phyloP scores from a whole-genome alignment of 2,113 vertebrate species.

The Coracopsis vasa region DNA sequence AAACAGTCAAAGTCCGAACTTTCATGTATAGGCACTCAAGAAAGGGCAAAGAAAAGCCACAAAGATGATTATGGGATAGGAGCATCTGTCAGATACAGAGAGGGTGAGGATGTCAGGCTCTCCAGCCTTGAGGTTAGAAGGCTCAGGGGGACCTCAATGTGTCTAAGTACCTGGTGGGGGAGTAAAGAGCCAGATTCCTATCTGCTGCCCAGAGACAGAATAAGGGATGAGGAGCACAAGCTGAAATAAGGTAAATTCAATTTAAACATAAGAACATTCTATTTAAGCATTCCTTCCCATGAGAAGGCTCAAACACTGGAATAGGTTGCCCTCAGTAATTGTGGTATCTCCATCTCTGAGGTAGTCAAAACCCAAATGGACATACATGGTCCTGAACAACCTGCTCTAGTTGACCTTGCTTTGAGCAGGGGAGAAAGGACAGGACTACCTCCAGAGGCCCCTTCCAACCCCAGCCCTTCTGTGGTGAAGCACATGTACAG shows the following conservation, averaged over 20 bases:
- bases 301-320: not conserved
- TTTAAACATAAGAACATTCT: not conserved
- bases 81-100: not conserved
- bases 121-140: not conserved
- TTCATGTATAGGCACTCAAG: not conserved
- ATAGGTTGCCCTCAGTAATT: not conserved
- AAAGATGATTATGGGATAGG: not conserved
- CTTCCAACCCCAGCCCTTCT: not conserved
- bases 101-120: not conserved
- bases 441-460: not conserved
- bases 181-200: not conserved
- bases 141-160: not conserved
- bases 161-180: too few relatives aligned
- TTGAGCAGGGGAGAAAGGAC: fast-evolving
- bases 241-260: not conserved
- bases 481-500: not conserved
- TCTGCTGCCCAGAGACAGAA: not conserved
- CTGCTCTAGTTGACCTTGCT: not conserved
- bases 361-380: not conserved
- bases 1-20: not conserved
- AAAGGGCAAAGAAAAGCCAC: not conserved
- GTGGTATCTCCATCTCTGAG: not conserved
- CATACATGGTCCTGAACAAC: fast-evolving
- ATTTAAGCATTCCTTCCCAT: not conserved
- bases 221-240: not conserved